Conservation (phyloP, 2,797 vertebrate genomes). For the Pangasius krempfi region DNA sequence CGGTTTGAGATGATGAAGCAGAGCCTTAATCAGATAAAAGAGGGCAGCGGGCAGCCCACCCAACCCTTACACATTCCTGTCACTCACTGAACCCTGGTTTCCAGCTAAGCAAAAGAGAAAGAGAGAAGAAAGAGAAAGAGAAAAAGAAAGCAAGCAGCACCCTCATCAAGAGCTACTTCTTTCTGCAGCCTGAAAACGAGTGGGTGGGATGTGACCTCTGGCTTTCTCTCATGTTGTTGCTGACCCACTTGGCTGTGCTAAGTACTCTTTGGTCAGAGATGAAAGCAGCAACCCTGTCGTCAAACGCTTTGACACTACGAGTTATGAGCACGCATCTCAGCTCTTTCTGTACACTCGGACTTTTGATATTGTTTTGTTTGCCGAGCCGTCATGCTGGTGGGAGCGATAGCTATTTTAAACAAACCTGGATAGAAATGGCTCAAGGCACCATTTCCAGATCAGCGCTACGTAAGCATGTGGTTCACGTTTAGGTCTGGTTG, state of each 20-base stretch:
- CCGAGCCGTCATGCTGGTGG: constrained; percentile 20
- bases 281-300: constrained; percentile 56
- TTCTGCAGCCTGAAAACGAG: constrained; percentile 44
- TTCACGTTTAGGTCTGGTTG: constrained; percentile 15
- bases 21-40: constrained; percentile 74
- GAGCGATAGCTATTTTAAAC: constrained; percentile 18
- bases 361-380: constrained; percentile 37
- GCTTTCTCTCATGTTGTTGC: constrained; percentile 56
- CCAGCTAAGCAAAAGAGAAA: constrained; percentile 33
- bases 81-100: constrained; percentile 71
- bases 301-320: constrained; percentile 42
- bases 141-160: constrained; percentile 36
- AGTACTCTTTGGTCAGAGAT: constrained; percentile 59
- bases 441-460: not conserved
- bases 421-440: constrained; percentile 3
- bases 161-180: constrained; percentile 46
- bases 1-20: constrained; percentile 62
- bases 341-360: constrained; percentile 21
- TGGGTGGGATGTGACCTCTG: constrained; percentile 55
- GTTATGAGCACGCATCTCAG: not conserved
- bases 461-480: constrained; percentile 14
- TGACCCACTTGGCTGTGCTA: constrained; percentile 57
- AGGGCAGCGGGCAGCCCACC: constrained; percentile 57
- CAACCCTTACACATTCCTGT: constrained; percentile 73
- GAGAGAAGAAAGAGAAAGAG: constrained; percentile 40